These are phyloP conservation scores for Calameuta pallipes DNA, from an alignment of 2,888 invertebrate species.

Conservation along the genomic window DNA sequence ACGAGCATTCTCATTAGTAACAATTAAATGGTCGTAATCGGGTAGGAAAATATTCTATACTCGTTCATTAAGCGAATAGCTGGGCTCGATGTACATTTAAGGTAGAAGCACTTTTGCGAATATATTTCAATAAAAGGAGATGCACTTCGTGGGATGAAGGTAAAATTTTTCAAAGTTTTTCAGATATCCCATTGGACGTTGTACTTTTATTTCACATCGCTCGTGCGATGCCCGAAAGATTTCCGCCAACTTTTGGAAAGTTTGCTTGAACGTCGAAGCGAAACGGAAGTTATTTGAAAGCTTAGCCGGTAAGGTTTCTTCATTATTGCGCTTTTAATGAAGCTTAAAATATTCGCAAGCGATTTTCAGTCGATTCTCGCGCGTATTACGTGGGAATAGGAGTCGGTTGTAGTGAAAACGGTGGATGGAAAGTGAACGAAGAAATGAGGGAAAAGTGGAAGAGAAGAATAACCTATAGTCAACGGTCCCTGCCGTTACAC, in stretches of 20 bases:
- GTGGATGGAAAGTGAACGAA: slow-evolving; percentile 4
- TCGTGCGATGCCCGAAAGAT: slow-evolving; percentile 29
- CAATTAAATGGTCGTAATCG: not conserved
- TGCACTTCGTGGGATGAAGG: not conserved
- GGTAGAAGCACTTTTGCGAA: not conserved
- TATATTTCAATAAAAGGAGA: not conserved
- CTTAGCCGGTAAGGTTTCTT: slow-evolving; percentile 42
- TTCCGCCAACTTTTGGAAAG: slow-evolving; percentile 33
- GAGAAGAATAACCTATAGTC: slow-evolving; percentile 19
- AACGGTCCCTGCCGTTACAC: slow-evolving; percentile 1
- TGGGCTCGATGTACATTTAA: not conserved
- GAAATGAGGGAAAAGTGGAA: slow-evolving; percentile 16
- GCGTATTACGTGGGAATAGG: not conserved
- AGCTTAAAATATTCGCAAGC: slow-evolving; percentile 48
- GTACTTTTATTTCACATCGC: not conserved
- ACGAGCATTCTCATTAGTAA: not conserved
- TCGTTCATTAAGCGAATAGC: not conserved
- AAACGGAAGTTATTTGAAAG: slow-evolving; percentile 32
- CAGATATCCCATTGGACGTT: not conserved
- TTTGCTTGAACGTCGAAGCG: slow-evolving; percentile 25
- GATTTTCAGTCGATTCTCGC: slow-evolving; percentile 15
- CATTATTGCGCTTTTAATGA: slow-evolving; percentile 53
- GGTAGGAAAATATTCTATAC: not conserved
- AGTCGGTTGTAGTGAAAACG: slow-evolving; percentile 5
- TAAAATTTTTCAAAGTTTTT: slow-evolving; percentile 25